Base-by-base conservation (phyloP, 2,797 vertebrate genomes). In the Hoplostethus atlanticus region DNA sequence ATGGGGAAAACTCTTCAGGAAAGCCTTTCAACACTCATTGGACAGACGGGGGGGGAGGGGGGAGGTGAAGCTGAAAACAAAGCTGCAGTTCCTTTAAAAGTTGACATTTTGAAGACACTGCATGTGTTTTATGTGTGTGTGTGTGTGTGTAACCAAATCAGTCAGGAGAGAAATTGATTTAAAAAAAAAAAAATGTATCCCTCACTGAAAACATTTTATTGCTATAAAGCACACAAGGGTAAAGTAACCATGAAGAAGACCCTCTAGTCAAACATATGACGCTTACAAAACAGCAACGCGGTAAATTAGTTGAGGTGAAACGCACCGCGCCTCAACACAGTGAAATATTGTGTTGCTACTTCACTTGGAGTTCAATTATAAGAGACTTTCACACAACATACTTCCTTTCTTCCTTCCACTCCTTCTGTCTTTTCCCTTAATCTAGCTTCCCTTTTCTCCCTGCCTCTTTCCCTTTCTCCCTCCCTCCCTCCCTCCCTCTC, bases 201-300 rank as follows among this genome's bases (percentile, higher is more conserved):
- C 38, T 75, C 50, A 25, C 72, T 89, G 81, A 87, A 87, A 92
- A 83, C 84, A 78, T 87, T 91, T 91, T 89, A 90, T 92, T 87
- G 81, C 85, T 71, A 62, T 81, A 74, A 82, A 87, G 85, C 89
- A 91, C 90, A 91, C 89, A 90, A 80, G 87, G 72, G 86, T 84
- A 92, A 93, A 92, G 90, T 91, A 91, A 92, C 80, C 91, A 83
- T 91, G 90, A 92, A 89, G 82, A 68, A 89, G 87, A 86, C 85
- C 81, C 85, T 71, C 83, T 78, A 80, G 81, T 90, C 89, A 81
- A 86, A 93, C 83, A 73, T 83, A 87, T 86, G 83, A 80, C 84
- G 90, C 86, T 93, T 89, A 90, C 90, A 88, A 88, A 92, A 90
- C 88, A 70, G 80, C 85, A 87, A 80, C 83, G 87, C 83, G 87